Base-by-base conservation (phyloP, 2,113 vertebrate genomes). In the Barnardius zonarius region DNA sequence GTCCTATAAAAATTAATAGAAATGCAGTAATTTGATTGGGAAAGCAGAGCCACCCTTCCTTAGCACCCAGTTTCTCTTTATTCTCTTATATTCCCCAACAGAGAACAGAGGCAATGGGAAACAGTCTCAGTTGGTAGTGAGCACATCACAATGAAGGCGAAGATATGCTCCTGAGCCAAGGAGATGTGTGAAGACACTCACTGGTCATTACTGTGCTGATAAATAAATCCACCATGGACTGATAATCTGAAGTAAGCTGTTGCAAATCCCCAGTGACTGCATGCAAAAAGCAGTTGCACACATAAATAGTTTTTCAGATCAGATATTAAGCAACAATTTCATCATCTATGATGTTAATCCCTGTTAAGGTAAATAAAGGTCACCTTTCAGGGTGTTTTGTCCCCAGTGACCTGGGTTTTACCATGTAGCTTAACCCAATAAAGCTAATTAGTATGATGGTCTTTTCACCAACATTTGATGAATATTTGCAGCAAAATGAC, bases 121-220 rank as follows among this genome's bases (percentile, higher is more conserved):
- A 24, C 30, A 37, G 17, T 17, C 49, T 95, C 41, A 49, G 13
- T 8, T 8, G 13, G 44, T 11, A 44, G 16, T 0, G 0, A 82
- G 15, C 4, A 33, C 31, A 18, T 6, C 0, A 1, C 19, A 30
- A 30, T 1, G 1, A 77, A 76, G 67, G 24, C 20, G 5, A 74
- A 41, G 31, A 14, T 41, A 24, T 0, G 3, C 5, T 82, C 17
- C 52, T 46, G 57, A 62, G 24, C 7, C 27, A 27, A 51, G n/a
- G 15, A 37, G 15, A 10, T 43, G 17, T 16, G n/a, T 44, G 14
- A 52, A 79, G 68, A 41, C 4, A 1, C 3, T 68, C 24, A 11
- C 9, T 62, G 49, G 64, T 78, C 57, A 11, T 10, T 70, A 23
- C 3, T 64, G 30, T 51, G 28, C 43, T 74, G 70, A 76, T 19